Conservation (phyloP, 2,888 invertebrate genomes). For the Melitaea athalia region DNA sequence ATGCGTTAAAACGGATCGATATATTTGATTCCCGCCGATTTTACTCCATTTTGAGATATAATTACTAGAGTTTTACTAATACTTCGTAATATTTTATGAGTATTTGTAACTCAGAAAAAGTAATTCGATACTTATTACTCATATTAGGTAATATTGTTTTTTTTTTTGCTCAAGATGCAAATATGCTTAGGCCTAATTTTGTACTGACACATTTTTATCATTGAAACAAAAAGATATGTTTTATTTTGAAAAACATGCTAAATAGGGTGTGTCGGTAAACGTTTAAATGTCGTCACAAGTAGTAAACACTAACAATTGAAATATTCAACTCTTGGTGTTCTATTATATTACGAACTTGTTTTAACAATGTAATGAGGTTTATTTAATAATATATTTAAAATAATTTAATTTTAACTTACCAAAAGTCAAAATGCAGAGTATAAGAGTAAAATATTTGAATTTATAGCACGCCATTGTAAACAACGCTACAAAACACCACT, state of each 20-base stretch:
- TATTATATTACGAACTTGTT: background rate
- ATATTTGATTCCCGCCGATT: constrained; percentile 8
- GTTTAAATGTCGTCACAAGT: constrained; percentile 32
- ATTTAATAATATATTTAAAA: background rate
- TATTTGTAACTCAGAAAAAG: background rate
- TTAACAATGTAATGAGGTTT: no score
- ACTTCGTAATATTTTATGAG: background rate
- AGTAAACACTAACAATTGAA: constrained; percentile 35
- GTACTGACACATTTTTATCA: background rate
- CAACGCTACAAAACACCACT: constrained; percentile 20
- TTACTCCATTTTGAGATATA: background rate
- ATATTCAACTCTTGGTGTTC: background rate
- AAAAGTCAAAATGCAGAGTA: constrained; percentile 49
- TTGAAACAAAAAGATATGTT: background rate
- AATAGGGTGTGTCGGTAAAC: constrained; percentile 36
- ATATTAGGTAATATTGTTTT: no score
- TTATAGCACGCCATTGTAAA: constrained; percentile 55
- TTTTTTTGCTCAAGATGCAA: background rate
- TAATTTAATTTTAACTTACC: constrained; percentile 56
- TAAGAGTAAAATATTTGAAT: constrained; percentile 49
- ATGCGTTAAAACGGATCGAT: constrained; percentile 25
- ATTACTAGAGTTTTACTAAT: background rate
- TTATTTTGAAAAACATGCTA: constrained; percentile 20
- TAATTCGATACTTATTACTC: no score
- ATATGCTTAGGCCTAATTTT: background rate